Base-by-base conservation (phyloP, 2,888 invertebrate species). In the Sepioteuthis lessoniana region DNA sequence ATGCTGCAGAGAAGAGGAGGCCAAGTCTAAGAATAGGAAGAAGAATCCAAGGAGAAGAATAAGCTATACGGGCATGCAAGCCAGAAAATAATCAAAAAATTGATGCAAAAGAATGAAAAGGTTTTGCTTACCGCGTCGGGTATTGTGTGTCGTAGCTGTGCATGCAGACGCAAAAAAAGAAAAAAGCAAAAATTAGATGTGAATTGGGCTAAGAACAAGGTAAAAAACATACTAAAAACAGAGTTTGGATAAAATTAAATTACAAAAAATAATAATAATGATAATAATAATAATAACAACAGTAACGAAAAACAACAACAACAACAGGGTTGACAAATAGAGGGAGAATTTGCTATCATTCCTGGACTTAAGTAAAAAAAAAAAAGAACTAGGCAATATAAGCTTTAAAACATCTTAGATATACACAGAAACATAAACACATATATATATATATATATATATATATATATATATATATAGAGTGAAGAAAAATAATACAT, bases 151-250 rank as follows among this genome's bases (percentile, higher is more conserved):
- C 47, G 92, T 92, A 92, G 92, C 92, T 92, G 92, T 92, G 46
- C 92, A 92, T 92, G 92, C 92, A 92, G 92, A 92, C 47, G 92
- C 92, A 42, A 92, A 47, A 92, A 92, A 92, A 92, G 92, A 92
- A 92, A 92, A 92, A 91, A 92, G 47, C 42, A 92, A 92, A 47
- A 92, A 92, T 92, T 92, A 92, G 92, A 92, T 92, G 92, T 92
- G 92, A 92, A 92, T 92, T 92, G 92, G 92, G 92, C 92, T 92
- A n/a, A 92, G 92, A 92, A 92, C 92, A 92, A 92, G 92, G 92
- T 92, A 92, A 92, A 91, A 76, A 76, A 76, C 76, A 76, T 76
- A 76, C 76, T 76, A 76, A 35, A 76, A 76, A 92, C 42, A 92
- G 42, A 92, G 35, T 42, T 42, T 92, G 92, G 92, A 47, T 42